Percentiles rank a stretch among this genome's conserved stretches.
Conservation (phyloP, 2,797 vertebrate genomes). For the Pseudochromis fuscus region DNA sequence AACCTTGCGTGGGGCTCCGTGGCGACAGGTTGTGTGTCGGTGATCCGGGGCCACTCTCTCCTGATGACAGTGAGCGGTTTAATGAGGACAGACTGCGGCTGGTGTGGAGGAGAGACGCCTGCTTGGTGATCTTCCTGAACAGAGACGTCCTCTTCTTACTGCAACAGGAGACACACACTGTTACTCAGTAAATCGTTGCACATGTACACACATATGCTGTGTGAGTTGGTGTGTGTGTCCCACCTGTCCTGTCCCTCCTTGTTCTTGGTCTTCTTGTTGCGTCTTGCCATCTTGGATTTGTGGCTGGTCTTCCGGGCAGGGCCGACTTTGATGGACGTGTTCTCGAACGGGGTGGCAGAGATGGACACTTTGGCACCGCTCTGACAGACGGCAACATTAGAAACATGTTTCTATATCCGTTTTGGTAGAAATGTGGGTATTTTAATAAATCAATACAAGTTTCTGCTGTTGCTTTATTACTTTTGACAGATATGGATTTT, state of each 20-base stretch:
- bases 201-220: too few relatives aligned
- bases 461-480: too few relatives aligned
- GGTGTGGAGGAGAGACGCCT: slow-evolving; percentile 94
- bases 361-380: slow-evolving; percentile 96
- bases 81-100: slow-evolving; percentile 96
- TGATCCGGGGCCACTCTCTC: slow-evolving; percentile 95
- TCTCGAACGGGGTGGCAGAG: slow-evolving; percentile 94
- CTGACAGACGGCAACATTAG: slow-evolving; percentile 79
- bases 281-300: slow-evolving; percentile 97
- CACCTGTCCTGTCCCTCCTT: slow-evolving; percentile 96
- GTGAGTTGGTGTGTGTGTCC: too few relatives aligned
- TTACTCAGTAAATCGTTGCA: background rate
- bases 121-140: slow-evolving; percentile 95
- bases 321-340: slow-evolving; percentile 97
- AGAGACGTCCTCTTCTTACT: slow-evolving; percentile 94
- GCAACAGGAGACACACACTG: slow-evolving; percentile 22
- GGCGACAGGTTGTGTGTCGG: slow-evolving; percentile 96
- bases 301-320: slow-evolving; percentile 92
- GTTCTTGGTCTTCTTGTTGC: slow-evolving; percentile 92
- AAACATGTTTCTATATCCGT: background rate
- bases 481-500: too few relatives aligned
- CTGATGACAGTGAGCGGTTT: slow-evolving; percentile 95
- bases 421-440: too few relatives aligned
- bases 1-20: slow-evolving; percentile 93
- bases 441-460: too few relatives aligned